Evolutionary conservation across 2,113 vertebrate genomes (phyloP).

Genomic region (Pseudorasbora parva): DNA sequence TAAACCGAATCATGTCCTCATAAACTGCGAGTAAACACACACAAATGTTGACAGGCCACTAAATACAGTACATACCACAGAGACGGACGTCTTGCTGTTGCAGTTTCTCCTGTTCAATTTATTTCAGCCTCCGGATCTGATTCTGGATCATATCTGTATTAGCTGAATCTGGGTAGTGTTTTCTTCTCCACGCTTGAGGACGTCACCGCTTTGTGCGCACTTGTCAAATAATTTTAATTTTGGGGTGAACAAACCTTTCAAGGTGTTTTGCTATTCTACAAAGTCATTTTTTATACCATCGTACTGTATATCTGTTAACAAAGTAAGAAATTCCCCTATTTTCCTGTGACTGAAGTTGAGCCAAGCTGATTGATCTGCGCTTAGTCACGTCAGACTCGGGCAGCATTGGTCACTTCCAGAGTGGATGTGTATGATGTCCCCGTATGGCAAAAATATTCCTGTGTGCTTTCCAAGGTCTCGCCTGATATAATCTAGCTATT

Average conservation of each 20-base stretch:
- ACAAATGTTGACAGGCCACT: too few relatives aligned
- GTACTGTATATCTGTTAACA: background rate
- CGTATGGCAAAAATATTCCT: background rate
- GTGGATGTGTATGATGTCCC: background rate
- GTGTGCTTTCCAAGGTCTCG: background rate
- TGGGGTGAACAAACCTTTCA: background rate
- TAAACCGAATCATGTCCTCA: too few relatives aligned
- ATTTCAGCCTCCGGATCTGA: too few relatives aligned
- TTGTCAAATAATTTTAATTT: too few relatives aligned
- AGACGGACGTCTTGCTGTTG: too few relatives aligned
- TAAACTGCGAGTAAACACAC: too few relatives aligned
- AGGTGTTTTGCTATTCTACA: background rate
- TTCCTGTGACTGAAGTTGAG: background rate
- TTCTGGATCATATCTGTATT: too few relatives aligned
- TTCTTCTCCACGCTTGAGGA: too few relatives aligned
- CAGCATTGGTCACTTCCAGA: background rate
- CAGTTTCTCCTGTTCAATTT: too few relatives aligned
- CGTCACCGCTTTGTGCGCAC: too few relatives aligned
- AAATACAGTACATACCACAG: too few relatives aligned
- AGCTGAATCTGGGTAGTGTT: too few relatives aligned
- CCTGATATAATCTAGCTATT: slow-evolving; percentile 10
- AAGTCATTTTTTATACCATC: background rate
- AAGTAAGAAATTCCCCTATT: background rate
- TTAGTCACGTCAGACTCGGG: background rate
- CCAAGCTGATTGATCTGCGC: background rate